Conservation (phyloP, 2,797 vertebrate species). For the Coregonus suidteri region DNA sequence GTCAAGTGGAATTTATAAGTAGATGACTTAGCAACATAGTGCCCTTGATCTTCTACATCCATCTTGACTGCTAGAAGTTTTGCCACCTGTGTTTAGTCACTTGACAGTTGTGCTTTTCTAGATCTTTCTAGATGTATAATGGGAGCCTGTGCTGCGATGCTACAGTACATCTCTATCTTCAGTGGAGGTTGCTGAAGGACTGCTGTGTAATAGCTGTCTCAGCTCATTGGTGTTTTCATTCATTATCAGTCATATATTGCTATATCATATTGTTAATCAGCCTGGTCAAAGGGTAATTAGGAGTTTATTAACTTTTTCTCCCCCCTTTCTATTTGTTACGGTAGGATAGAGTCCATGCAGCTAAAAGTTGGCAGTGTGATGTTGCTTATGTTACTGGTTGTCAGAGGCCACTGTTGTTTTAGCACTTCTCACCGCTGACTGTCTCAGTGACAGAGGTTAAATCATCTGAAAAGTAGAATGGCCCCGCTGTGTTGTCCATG, state of each 20-base stretch:
- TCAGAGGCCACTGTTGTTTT: background rate
- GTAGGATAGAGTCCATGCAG: background rate
- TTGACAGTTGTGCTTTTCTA: background rate
- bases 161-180: background rate
- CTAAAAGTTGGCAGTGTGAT: background rate
- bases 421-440: background rate
- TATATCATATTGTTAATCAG: constrained; percentile 2
- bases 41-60: background rate
- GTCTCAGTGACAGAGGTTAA: constrained; percentile 4
- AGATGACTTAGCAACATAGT: background rate
- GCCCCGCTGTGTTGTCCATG: constrained; percentile 7
- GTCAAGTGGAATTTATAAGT: background rate
- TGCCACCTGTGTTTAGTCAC: background rate
- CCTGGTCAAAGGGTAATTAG: constrained; percentile 21
- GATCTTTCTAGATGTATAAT: background rate
- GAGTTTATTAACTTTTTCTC: background rate
- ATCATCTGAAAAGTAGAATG: constrained; percentile 1
- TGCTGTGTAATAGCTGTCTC: constrained; percentile 13
- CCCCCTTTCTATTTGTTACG: background rate
- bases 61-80: background rate
- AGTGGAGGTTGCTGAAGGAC: background rate
- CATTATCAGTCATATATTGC: background rate
- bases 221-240: constrained; percentile 3
- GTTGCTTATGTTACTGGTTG: background rate
- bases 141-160: background rate